A percentile compares a stretch with the other conserved stretches of the same genome.
These are phyloP conservation scores for Drosophila mayaguana DNA, from an alignment of 2,888 invertebrate species.

Conservation along the genomic window DNA sequence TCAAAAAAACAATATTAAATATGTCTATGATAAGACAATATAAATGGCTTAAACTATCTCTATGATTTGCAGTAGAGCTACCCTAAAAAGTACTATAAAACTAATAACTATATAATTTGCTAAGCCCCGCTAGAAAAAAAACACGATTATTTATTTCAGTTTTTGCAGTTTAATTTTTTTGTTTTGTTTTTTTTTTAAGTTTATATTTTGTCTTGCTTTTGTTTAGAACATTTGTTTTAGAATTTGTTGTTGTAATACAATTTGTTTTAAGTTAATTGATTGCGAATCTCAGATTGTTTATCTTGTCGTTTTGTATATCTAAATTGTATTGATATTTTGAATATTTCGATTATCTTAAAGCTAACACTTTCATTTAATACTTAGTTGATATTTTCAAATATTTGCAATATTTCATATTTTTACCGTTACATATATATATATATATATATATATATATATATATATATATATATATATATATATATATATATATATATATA, in stretches of 20 bases:
- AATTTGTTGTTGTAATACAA: slow-evolving; percentile 1
- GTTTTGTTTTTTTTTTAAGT: slow-evolving; percentile 1
- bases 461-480: slow-evolving; percentile 31
- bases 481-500: slow-evolving; percentile 33
- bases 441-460: slow-evolving; percentile 30
- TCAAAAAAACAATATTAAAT: neutral
- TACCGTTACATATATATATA: slow-evolving; percentile 31
- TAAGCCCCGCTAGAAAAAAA: neutral
- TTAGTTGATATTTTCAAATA: slow-evolving; percentile 33
- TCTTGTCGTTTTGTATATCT: slow-evolving; percentile 8
- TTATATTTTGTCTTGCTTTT: slow-evolving; percentile 15
- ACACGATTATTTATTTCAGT: slow-evolving; percentile 9
- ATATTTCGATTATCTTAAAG: slow-evolving; percentile 7
- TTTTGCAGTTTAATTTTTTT: slow-evolving; percentile 32
- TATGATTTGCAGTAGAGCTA: too few species aligned
- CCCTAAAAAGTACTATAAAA: slow-evolving; percentile 26
- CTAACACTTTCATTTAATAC: slow-evolving; percentile 41
- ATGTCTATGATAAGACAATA: neutral
- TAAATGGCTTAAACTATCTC: slow-evolving; percentile 12
- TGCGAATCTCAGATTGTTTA: slow-evolving; percentile 40
- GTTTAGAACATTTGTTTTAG: slow-evolving; percentile 8
- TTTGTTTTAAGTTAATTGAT: slow-evolving; percentile 24
- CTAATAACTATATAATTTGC: neutral
- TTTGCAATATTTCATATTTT: slow-evolving; percentile 39
- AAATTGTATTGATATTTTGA: slow-evolving; percentile 20